Evolutionary conservation across 2,888 invertebrate species (phyloP), one percentile per base, ranked within the genome.

Genomic region (Scaptodrosophila latifasciaeformis): DNA sequence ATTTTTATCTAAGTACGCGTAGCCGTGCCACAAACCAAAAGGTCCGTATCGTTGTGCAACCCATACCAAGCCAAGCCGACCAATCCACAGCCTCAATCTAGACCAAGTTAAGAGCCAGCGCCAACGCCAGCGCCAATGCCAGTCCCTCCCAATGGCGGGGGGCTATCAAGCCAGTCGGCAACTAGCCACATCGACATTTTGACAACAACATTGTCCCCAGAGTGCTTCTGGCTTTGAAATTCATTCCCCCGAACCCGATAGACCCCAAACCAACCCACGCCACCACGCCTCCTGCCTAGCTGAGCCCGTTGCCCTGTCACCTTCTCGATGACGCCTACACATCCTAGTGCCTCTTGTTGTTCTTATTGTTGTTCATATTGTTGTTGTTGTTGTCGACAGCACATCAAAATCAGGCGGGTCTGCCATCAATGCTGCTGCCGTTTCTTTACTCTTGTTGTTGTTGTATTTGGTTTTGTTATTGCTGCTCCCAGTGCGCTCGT

Each of bases 1-100:
- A 71, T 71, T 70, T 70, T 59, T 68, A 70, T 71, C 75, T 70
- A 61, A 61, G 66, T 71, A 71, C 66, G 69, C 71, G 72, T 68
- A 70, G 50, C 59, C 44, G 47, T 44, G 34, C 31, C 29, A 56
- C 66, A 42, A 45, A 27, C 31, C 57, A 51, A 62, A 61, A 35
- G 51, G 57, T 18, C 61, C 65, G 65, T 60, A 64, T 54, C 59
- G 24, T 17, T 17, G 18, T 7, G 37, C 37, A 17, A 37, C 30
- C 30, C 13, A 15, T 2, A 10, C 12, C 1, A 13, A 37, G 4
- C 37, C 15, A 18, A 37, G 18, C 37, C 37, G 10, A 37, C 10
- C 37, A 10, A 15, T 10, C 34, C 34, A 10, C 34, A 34, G 12
- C 13, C 34, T 15, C 12, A 34, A 12, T 34, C n/a, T n/a, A n/a